Base-by-base conservation (phyloP, 1,140 invertebrate genomes). In the Zaprionus ornatus region DNA sequence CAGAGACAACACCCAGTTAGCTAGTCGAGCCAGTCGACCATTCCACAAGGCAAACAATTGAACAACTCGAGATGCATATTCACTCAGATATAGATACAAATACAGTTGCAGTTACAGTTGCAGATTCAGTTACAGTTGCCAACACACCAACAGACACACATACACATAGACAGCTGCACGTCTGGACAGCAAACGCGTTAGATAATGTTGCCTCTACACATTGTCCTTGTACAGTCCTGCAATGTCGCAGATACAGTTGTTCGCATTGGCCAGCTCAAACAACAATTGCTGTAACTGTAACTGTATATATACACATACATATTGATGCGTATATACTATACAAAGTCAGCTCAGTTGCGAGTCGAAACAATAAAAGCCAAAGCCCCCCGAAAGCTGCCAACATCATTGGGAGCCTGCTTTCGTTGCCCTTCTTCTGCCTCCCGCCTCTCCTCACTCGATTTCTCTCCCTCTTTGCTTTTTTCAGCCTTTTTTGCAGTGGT, bases 21-120 rank as follows among this genome's bases (percentile, higher is more conserved):
- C n/a, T 17, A 17, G 40, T 45, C 40, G 45, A 50, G 45, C 19
- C 45, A 72, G 56, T 62, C 56, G 76, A 66, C 79, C 79, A 73
- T 75, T 79, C 64, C 60, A 60, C 21, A 56, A 68, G 72, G 57
- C 70, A 82, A 74, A 77, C 68, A 73, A 69, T 55, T 64, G 60
- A 61, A 19, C 40, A 67, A 45, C 56, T 69, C 68, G 25, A 82
- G 76, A 72, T 86, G 80, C 80, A 84, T 70, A 79, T 75, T 77
- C 68, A 65, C 45, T 62, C 12, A 67, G 54, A 68, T 61, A 68
- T 67, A 67, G 15, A 62, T 21, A 78, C 27, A 67, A 55, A 74
- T 70, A 54, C 40, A 45, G 40, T 45, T 48, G 59, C 55, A 74
- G 52, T 63, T 61, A 68, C 63, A 67, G 7, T 57, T 21, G 74